Evolutionary conservation across 2,888 invertebrate species (phyloP), one percentile per base, ranked within the genome.

Genomic region (Apodemia duryi): DNA sequence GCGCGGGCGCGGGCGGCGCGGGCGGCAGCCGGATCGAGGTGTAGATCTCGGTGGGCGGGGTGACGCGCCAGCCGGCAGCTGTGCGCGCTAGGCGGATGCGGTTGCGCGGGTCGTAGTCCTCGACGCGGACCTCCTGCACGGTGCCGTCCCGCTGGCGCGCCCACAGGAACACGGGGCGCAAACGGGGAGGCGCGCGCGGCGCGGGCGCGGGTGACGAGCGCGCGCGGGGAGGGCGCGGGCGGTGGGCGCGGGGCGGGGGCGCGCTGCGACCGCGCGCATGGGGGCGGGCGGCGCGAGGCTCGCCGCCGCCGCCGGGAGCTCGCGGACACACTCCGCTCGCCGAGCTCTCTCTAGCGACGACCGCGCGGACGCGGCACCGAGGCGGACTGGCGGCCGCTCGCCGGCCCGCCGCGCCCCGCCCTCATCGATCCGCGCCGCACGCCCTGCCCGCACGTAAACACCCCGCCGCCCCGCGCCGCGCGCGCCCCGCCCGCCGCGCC

Each of bases 141-240:
- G 94, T 94, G 70, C 95, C 95, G 86, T 96, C 95, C 75, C 94
- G 94, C 84, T 96, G 96, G 80, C 95, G 95, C 70, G 96, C 95
- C 96, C 97, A 97, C 74, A 97, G 93, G 86, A 97, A 97, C 72
- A 97, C 95, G 73, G 97, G 97, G 80, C 96, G 95, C 74, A 96
- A 94, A 68, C 95, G 94, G 75, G 95, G 93, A 85, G 74, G 72
- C 73, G 75, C 70, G 75, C 91, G 88, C 86, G 93, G 93, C 70
- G 94, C 93, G 76, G 88, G 89, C 73, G 86, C 91, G 91, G 83
- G 81, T 76, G 76, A 81, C 77, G 76, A 76, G 69, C 79, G 78
- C 81, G 82, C 76, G 77, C 81, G 73, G 78, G 80, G 84, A 70
- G 83, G 94, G 94, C 66, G 95, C 93, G 92, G 69, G 94, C 93